Base-by-base conservation (phyloP, 1,140 invertebrate genomes). In the Drosophila varians region DNA sequence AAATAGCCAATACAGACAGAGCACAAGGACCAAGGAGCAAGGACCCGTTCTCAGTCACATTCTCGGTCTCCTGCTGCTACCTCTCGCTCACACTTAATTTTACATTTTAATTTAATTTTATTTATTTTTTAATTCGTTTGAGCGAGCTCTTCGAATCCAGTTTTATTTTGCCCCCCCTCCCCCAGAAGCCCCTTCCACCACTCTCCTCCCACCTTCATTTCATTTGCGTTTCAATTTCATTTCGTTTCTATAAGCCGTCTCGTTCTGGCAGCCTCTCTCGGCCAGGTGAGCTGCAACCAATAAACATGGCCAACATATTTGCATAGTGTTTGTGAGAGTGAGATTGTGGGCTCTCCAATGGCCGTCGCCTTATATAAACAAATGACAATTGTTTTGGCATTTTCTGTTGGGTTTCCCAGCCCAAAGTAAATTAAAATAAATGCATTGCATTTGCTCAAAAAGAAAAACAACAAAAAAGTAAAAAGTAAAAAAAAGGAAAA, bases 331-430 rank as follows among this genome's bases (percentile, higher is more conserved):
- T 48, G 55, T 62, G 52, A n/a, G 47, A 8, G 51, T 68, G 71
- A 62, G 64, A 48, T 46, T 42, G 49, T 51, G 58, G 46, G 77
- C 49, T 48, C 80, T 34, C 80, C 77, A 42, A 83, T 70, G 69
- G 64, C 60, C 65, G 69, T 26, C 69, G 69, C 70, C 77, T 83
- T 88, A 88, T 88, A 88, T 88, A 88, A 88, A 88, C 82, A 86
- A 89, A 89, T 89, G 86, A 89, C 86, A 89, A 89, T 89, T 89
- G 84, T 89, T 86, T 86, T 86, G 80, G 80, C 62, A 86, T 87
- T 86, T 66, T 86, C 76, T 76, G 73, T 60, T 72, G 36, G 64
- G 58, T 71, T 74, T 56, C 9, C 47, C 56, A 53, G 26, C 54
- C 43, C 64, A 84, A 84, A 86, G 82, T 77, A 87, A 87, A 87